A percentile compares a stretch with the other conserved stretches of the same genome.
Conservation (phyloP, 2,888 invertebrate species). For the Andrena marginata region DNA sequence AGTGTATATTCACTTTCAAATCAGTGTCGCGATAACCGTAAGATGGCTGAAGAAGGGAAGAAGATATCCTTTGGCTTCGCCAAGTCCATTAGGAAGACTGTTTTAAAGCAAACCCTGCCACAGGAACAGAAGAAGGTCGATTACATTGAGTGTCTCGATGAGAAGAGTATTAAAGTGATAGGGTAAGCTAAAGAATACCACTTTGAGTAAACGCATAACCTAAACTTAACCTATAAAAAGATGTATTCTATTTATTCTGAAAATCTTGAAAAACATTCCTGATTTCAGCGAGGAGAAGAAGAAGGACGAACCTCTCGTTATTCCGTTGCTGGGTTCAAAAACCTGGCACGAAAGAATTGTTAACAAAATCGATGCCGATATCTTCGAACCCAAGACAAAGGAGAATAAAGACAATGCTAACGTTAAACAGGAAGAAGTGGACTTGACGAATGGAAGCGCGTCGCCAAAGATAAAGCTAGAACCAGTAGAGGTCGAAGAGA, state of each 20-base stretch:
- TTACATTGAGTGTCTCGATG: constrained; percentile 92
- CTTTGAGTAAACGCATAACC: constrained; percentile 28
- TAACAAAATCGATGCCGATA: constrained; percentile 86
- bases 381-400: constrained; percentile 78
- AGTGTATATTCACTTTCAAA: background rate
- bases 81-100: constrained; percentile 88
- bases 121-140: constrained; percentile 87
- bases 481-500: constrained; percentile 47
- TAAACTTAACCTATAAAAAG: constrained; percentile 48
- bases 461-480: constrained; percentile 68
- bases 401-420: constrained; percentile 51
- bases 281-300: constrained; percentile 86
- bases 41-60: constrained; percentile 86
- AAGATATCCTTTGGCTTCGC: constrained; percentile 94
- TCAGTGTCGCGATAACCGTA: constrained; percentile 29
- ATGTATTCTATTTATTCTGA: background rate
- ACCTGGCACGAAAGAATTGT: constrained; percentile 83
- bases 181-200: constrained; percentile 87
- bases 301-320: constrained; percentile 87
- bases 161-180: constrained; percentile 91
- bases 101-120: constrained; percentile 81
- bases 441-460: constrained; percentile 59
- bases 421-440: constrained; percentile 10
- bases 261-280: no score
- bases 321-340: constrained; percentile 86